Evolutionary conservation across 53 echinoderm and acorn worm genomes (phyloP), one percentile per base, ranked within the genome.

Genomic region (Stichopus horrens): DNA sequence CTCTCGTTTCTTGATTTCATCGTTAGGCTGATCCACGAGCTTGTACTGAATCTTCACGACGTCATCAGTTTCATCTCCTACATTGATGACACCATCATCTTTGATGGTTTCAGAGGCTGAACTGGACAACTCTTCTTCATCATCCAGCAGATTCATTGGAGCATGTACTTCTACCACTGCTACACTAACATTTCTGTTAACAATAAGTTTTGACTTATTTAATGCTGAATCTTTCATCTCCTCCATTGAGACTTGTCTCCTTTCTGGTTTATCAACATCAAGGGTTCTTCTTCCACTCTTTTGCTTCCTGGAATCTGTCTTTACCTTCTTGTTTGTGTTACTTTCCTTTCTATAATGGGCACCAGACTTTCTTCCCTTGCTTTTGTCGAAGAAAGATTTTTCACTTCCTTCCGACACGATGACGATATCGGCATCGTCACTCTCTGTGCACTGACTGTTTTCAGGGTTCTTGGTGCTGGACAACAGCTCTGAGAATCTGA

Each of bases 341-440:
- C 23, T 16, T 22, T 53, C 77, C 51, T 76, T 23, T 76, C 77
- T 57, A 56, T 56, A 13, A 16, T 77, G 23, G 7, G 21, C 55
- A 7, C 13, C 11, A 53, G 52, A 53, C 37, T 54, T 77, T 77
- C 77, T 53, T 21, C 57, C 83, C 58, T 73, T 67, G 7, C 90
- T 79, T 9, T 57, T 89, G 51, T 80, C 68, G 1, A 57, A 63
- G 8, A 79, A 86, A 14, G 83, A 20, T 13, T 86, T 84, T 5
- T 85, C 85, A 8, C 13, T 84, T n/a, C 76, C 84, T 9, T 86
- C 90, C 10, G 85, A 60, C 5, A 85, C 66, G 7, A 85, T 85
- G 18, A 85, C 67, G 37, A 85, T 23, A 11, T 85, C 52, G 18
- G 57, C 67, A 51, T 85, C 85, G 6, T 22, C 66, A 14, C 20